Percentiles rank a stretch among this genome's conserved stretches.
phyloP scores from a whole-genome alignment of 2,113 vertebrate species.

The Phrynosoma platyrhinos region DNA sequence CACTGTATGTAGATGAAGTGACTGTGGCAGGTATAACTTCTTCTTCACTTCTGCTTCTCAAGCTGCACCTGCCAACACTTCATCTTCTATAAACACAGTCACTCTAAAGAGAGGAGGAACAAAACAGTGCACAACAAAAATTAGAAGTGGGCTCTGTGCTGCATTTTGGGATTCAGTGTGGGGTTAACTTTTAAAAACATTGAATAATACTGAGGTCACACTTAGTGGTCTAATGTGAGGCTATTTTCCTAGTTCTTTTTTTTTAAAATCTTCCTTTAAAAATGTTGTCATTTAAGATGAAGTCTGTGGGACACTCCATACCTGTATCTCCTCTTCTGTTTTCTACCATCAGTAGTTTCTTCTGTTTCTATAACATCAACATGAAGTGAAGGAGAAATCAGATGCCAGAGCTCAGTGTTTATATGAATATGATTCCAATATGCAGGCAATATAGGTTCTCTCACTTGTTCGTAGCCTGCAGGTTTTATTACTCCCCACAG shows the following conservation, averaged over 20 bases:
- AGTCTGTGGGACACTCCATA: background rate
- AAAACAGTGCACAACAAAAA: background rate
- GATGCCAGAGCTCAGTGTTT: background rate
- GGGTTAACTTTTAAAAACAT: background rate
- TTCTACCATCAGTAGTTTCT: background rate
- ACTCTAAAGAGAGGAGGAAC: background rate
- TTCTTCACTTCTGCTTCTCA: background rate
- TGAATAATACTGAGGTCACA: background rate
- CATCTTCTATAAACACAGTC: background rate
- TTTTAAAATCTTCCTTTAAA: background rate
- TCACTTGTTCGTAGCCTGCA: conserved; percentile 47
- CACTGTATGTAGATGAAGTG: too few species aligned
- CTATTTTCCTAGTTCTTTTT: background rate
- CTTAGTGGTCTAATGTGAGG: too few species aligned
- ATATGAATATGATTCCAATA: conserved; percentile 26
- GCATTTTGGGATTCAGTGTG: background rate
- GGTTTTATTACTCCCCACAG: conserved; percentile 67
- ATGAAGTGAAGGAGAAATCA: conserved; percentile 31
- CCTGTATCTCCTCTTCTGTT: background rate
- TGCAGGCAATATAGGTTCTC: conserved; percentile 30
- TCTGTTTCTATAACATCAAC: background rate
- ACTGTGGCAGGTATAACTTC: too few species aligned
- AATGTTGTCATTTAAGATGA: background rate
- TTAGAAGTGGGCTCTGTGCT: background rate
- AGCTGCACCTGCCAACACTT: background rate